Base-by-base conservation (phyloP, 1,140 invertebrate genomes). In the Mya arenaria region DNA sequence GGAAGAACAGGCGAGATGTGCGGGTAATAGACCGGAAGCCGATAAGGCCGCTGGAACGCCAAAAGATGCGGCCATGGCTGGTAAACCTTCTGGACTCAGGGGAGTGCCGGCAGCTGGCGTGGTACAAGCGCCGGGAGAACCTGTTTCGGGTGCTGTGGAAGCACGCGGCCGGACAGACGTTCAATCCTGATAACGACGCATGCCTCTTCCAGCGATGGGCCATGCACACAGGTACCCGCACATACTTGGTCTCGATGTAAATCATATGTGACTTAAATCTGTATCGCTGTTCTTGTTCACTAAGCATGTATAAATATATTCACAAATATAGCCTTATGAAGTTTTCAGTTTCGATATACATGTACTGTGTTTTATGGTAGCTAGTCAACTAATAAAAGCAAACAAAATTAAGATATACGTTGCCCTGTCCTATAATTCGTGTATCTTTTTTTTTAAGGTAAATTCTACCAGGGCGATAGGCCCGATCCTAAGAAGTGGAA, bases 401-500 rank as follows among this genome's bases (percentile, higher is more conserved):
- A n/a, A 48, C 19, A 48, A 8, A 41, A 17, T 71, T 6, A 23
- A 60, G 10, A 60, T 60, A 60, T 19, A 6, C 52, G 19, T 44
- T n/a, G 28, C 17, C 10, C 28, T 25, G 41, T 44, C 5, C 25
- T 6, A 48, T 44, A 17, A 17, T 71, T 25, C 23, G 17, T 30
- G 34, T 25, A 34, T 19, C 19, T 15, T 19, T 77, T 4, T 56
- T 75, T 30, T 66, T 23, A 48, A 85, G 82, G 81, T 10, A 84
- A 83, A 34, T 86, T 79, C 52, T 84, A 85, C 32, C 60, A 83
- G 58, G 85, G 85, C 6, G 87, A 87, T 41, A 44, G 52, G 15
- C 86, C 87, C 52, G 86, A 88, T 36, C 83, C 87, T 23, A 90
- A 88, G 44, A 73, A 85, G 34, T 91, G 88, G 88, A 91, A 91